Percentiles rank a stretch among this genome's conserved stretches.
phyloP scores from a whole-genome alignment of 2,888 invertebrate genomes.

The Diaprepes abbreviatus region DNA sequence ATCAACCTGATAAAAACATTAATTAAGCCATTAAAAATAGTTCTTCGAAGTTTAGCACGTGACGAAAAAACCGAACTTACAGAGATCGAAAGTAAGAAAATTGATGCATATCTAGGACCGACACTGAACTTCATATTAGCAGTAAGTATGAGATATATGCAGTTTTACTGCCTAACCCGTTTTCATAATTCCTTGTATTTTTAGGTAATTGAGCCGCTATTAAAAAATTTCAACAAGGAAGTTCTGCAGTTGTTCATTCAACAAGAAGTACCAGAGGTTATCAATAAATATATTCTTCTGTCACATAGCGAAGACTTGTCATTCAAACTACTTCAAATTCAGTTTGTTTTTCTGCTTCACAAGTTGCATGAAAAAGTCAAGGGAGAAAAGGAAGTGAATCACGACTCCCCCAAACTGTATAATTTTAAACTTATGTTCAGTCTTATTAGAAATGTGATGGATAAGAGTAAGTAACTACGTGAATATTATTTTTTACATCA shows the following conservation, averaged over 20 bases:
- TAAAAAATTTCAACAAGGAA: conserved; percentile 9
- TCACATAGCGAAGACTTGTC: conserved; percentile 46
- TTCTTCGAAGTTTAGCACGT: conserved; percentile 44
- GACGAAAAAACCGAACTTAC: background rate
- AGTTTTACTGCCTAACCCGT: no score
- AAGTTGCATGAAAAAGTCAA: conserved; percentile 3
- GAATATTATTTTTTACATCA: no score
- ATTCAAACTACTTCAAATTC: conserved; percentile 35
- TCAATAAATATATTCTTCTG: conserved; percentile 21
- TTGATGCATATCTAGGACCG: conserved; percentile 37
- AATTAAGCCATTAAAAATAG: conserved; percentile 70
- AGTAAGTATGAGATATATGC: conserved; percentile 24
- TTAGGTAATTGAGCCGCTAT: conserved; percentile 32
- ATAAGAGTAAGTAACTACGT: conserved; percentile 33
- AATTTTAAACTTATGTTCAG: conserved; percentile 33
- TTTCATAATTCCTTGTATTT: no score
- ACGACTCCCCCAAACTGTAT: conserved; percentile 24
- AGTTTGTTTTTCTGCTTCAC: conserved; percentile 32
- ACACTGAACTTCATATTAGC: conserved; percentile 31
- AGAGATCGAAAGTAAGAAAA: conserved; percentile 2
- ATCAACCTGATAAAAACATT: conserved; percentile 72
- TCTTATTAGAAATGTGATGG: conserved; percentile 34
- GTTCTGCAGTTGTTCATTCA: conserved; percentile 32
- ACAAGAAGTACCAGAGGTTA: background rate
- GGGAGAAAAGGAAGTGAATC: background rate